Conservation (phyloP, 2,888 invertebrate species). For the Synergus japonicus region DNA sequence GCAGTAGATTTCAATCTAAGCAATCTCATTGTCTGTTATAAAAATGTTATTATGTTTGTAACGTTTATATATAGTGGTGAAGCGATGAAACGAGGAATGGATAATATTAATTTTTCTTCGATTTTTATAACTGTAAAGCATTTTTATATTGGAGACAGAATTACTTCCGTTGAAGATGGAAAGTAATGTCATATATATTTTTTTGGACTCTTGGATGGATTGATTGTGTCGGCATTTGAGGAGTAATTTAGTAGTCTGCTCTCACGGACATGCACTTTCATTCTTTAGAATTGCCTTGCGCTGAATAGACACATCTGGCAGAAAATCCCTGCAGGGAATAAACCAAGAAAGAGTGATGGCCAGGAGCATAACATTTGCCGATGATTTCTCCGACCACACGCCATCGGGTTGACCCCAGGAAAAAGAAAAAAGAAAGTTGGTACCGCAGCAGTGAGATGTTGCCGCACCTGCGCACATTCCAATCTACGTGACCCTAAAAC, state of each 20-base stretch:
- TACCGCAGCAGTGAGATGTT: slow-evolving; percentile 62
- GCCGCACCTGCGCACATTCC: slow-evolving; percentile 75
- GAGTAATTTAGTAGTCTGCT: slow-evolving; percentile 21
- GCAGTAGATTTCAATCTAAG: slow-evolving; percentile 2
- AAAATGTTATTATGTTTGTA: background rate
- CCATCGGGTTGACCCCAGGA: slow-evolving; percentile 54
- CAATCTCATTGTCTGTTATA: background rate
- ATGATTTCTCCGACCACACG: slow-evolving; percentile 54
- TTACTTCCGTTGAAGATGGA: no score
- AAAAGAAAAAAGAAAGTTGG: slow-evolving; percentile 71
- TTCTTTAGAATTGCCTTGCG: slow-evolving; percentile 34
- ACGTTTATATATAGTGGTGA: slow-evolving; percentile 7
- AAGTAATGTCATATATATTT: background rate
- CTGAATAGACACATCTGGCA: slow-evolving; percentile 37
- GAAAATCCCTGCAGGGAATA: slow-evolving; percentile 11
- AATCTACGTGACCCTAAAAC: slow-evolving; percentile 71
- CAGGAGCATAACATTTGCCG: slow-evolving; percentile 39
- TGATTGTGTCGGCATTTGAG: slow-evolving; percentile 17
- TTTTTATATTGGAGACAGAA: background rate
- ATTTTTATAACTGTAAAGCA: background rate
- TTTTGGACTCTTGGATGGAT: background rate
- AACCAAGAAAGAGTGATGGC: slow-evolving; percentile 34
- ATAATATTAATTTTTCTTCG: background rate
- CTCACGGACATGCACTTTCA: slow-evolving; percentile 36
- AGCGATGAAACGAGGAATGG: slow-evolving; percentile 16